These are phyloP conservation scores for Spizella passerina DNA, from an alignment of 2,797 vertebrate genomes.

Conservation along the genomic window DNA sequence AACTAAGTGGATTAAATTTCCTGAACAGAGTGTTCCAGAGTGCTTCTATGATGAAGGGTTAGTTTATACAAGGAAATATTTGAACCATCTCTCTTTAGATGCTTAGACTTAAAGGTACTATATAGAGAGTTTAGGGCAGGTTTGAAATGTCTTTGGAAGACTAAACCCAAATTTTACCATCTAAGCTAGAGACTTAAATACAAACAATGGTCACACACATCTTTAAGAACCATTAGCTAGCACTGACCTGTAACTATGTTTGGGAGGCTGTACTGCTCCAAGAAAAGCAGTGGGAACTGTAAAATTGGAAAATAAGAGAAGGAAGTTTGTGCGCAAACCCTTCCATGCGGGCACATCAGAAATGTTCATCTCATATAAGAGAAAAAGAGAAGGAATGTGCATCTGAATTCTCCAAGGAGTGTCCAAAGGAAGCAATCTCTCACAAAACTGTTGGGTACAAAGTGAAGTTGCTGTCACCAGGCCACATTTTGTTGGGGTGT, in stretches of 20 bases:
- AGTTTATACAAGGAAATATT: neutral
- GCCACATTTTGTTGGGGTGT: neutral
- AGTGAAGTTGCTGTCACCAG: rapidly evolving
- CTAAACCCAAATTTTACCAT: neutral
- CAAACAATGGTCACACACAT: neutral
- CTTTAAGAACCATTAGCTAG: neutral
- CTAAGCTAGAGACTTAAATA: neutral
- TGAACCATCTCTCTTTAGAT: neutral
- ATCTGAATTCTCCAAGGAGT: neutral
- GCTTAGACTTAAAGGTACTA: neutral
- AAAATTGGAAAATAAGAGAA: neutral
- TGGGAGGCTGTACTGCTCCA: neutral
- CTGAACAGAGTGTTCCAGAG: neutral
- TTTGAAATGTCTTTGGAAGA: neutral
- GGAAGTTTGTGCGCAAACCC: neutral
- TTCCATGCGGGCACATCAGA: neutral
- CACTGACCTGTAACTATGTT: neutral
- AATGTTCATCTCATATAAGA: neutral
- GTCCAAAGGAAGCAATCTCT: neutral
- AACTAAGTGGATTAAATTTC: neutral
- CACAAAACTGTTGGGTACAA: neutral
- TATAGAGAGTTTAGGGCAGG: neutral
- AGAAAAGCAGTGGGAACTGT: neutral
- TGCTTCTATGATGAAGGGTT: neutral
- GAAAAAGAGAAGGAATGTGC: neutral